These are phyloP conservation scores for Pseudomyrmex sp. DNA, from an alignment of 1,140 invertebrate species.

Conservation along the genomic window DNA sequence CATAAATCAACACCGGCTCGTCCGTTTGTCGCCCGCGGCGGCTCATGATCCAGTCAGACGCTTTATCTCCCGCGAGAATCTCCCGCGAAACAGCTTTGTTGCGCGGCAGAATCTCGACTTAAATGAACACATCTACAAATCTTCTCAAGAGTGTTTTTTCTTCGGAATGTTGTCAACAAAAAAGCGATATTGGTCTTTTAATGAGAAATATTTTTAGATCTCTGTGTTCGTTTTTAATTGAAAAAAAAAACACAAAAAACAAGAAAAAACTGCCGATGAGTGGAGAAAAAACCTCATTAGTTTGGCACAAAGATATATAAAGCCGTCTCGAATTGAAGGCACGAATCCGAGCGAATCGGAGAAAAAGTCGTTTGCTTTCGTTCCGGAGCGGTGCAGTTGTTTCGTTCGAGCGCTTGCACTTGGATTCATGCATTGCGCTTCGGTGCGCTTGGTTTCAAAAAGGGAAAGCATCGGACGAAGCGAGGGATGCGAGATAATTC, in stretches of 20 bases:
- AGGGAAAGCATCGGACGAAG: constrained; percentile 35
- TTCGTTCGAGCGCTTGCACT: constrained; percentile 34
- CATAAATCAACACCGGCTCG: constrained; percentile 51
- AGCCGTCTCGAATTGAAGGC: constrained; percentile 18
- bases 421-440: constrained; percentile 40
- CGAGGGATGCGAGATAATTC: background rate
- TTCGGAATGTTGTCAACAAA: background rate
- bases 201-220: background rate
- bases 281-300: no score
- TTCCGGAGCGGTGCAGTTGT: constrained; percentile 24
- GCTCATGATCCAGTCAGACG: constrained; percentile 39
- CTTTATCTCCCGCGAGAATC: constrained; percentile 26
- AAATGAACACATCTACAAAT: background rate
- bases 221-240: background rate
- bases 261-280: no score
- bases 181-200: background rate
- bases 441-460: constrained; percentile 32
- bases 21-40: constrained; percentile 16
- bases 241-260: background rate
- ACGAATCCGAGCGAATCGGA: background rate
- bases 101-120: background rate
- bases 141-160: background rate
- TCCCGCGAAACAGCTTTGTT: constrained; percentile 11
- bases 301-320: background rate
- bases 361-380: background rate